Evolutionary conservation across 2,797 vertebrate genomes (phyloP), one percentile per base, ranked within the genome.

Genomic region (Sciaenops ocellatus): DNA sequence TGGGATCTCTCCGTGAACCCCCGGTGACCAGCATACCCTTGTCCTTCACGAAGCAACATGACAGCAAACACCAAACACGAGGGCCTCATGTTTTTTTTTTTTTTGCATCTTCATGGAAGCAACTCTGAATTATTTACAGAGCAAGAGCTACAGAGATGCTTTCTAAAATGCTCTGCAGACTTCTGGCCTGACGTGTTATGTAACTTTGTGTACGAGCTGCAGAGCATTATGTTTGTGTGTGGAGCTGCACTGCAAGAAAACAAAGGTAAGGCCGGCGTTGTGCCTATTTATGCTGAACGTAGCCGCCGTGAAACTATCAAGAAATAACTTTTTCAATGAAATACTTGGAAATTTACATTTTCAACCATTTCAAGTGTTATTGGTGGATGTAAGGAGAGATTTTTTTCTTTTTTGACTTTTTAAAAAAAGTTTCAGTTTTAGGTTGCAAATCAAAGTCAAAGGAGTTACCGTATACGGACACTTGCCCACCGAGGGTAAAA

Each of bases 81-180:
- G 73, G 60, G 57, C 66, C 30, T 75, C 22, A 22, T n/a, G 78
- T 71, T 87, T 78, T 38, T 38, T 34, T 34, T 7, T 34, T 38
- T 38, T 38, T 55, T 64, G 88, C 79, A 46, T 78, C 83, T 30
- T 82, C 61, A 56, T 24, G 47, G 75, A 55, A 52, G 81, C 51
- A 26, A 57, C 69, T 76, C 34, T 90, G 77, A 88, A 92, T 92
- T 90, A 93, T 92, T 91, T 79, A 87, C 68, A 7, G 18, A n/a
- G 66, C 38, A 28, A 65, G 34, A 38, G 79, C 44, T 74, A 76
- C 57, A 68, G 84, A 83, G 80, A 61, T 9, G 55, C 76, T 73
- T 38, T 79, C 66, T 47, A 18, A 87, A 87, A 75, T 20, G 54
- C 79, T 89, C 68, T 57, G 80, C 69, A 66, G 60, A 70, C 30